Conservation (phyloP, 2,888 invertebrate genomes). For the Thumatha senex region DNA sequence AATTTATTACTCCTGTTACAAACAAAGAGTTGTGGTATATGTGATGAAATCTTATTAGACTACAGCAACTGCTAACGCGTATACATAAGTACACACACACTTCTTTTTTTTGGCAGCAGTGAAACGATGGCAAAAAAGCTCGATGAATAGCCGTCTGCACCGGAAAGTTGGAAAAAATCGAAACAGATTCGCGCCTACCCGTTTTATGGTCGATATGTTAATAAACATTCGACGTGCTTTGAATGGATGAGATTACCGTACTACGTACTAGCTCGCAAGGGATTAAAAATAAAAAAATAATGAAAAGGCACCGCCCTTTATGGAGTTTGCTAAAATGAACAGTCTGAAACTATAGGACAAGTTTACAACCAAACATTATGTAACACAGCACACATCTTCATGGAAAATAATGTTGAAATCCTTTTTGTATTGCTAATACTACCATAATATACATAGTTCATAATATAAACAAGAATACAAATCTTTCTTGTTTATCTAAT, state of each 20-base stretch:
- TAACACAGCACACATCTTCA: too few relatives aligned
- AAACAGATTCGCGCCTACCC: slow-evolving; percentile 61
- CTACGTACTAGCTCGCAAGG: slow-evolving; percentile 29
- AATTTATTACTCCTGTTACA: too few relatives aligned
- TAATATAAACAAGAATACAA: too few relatives aligned
- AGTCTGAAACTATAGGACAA: slow-evolving; percentile 11
- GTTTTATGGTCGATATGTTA: slow-evolving; percentile 77
- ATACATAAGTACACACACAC: slow-evolving; percentile 42
- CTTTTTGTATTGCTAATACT: too few relatives aligned
- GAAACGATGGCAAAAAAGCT: slow-evolving; percentile 53
- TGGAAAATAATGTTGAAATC: too few relatives aligned
- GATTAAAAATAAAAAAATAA: slow-evolving; percentile 40
- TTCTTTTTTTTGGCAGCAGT: slow-evolving; percentile 30
- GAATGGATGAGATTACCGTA: slow-evolving; percentile 62
- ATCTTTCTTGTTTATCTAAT: too few relatives aligned
- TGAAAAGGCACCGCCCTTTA: slow-evolving; percentile 18
- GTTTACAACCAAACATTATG: too few relatives aligned
- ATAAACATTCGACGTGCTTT: slow-evolving; percentile 73
- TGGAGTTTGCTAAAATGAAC: slow-evolving; percentile 1
- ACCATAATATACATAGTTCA: too few relatives aligned
- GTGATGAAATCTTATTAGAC: too few relatives aligned
- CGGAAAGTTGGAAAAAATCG: slow-evolving; percentile 67
- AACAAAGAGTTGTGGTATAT: too few relatives aligned
- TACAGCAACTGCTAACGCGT: neutral
- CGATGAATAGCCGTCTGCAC: slow-evolving; percentile 64